Conservation (phyloP, 92 coral and sea anemone genomes). For the Pocillopora meandrina region DNA sequence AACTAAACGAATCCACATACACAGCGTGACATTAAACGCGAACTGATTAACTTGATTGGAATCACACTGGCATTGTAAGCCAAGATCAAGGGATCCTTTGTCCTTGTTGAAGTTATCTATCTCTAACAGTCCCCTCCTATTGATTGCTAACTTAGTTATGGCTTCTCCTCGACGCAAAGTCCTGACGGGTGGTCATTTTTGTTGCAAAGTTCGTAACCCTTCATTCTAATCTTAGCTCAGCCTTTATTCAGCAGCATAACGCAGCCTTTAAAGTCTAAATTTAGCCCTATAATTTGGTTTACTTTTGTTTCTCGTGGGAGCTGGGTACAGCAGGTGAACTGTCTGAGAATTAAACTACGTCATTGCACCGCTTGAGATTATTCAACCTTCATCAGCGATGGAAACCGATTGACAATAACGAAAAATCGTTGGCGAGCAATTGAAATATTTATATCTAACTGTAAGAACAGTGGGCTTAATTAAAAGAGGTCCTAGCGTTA, state of each 20-base stretch:
- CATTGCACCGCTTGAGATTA: slow-evolving; percentile 19
- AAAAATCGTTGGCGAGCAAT: background rate
- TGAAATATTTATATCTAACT: slow-evolving; percentile 19
- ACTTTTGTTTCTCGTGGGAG: slow-evolving; percentile 10
- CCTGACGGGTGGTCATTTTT: slow-evolving; percentile 29
- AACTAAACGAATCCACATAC: background rate
- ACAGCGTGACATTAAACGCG: slow-evolving; percentile 30
- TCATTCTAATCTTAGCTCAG: slow-evolving; percentile 5
- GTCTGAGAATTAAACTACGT: background rate
- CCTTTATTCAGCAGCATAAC: background rate
- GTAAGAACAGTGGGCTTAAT: background rate
- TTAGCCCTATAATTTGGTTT: background rate
- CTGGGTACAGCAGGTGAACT: slow-evolving; percentile 4
- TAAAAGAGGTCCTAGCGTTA: too few relatives aligned
- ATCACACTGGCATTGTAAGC: slow-evolving; percentile 9
- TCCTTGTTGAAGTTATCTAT: background rate
- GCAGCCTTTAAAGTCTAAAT: slow-evolving; percentile 18
- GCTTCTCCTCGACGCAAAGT: slow-evolving; percentile 16
- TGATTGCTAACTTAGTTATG: background rate
- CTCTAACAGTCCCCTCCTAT: background rate
- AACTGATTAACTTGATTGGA: slow-evolving; percentile 18
- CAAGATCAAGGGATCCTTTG: slow-evolving; percentile 15
- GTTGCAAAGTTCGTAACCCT: background rate
- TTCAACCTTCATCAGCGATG: slow-evolving; percentile 6
- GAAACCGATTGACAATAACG: slow-evolving; percentile 1